These are phyloP conservation scores for Thalassophryne amazonica DNA, from an alignment of 2,797 vertebrate genomes.

Conservation along the genomic window DNA sequence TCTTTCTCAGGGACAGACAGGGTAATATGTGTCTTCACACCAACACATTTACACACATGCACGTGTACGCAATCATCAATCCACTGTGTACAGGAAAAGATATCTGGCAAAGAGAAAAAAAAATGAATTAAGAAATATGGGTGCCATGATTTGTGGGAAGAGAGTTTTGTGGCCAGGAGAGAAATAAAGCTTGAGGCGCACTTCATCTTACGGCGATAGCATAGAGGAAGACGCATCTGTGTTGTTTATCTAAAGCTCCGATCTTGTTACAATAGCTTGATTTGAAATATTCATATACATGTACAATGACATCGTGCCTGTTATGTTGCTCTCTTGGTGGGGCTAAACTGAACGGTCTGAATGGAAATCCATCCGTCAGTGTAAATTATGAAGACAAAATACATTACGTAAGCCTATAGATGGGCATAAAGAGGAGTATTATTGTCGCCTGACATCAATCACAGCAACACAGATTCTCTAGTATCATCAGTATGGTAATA, in stretches of 20 bases:
- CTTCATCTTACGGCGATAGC: slow-evolving; percentile 59
- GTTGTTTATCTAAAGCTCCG: slow-evolving; percentile 67
- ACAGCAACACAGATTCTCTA: slow-evolving; percentile 39
- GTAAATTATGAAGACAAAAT: slow-evolving; percentile 72
- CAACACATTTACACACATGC: slow-evolving; percentile 42
- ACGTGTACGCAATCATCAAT: slow-evolving; percentile 58
- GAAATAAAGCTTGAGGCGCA: slow-evolving; percentile 57
- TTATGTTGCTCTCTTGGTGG: slow-evolving; percentile 62
- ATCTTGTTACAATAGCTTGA: slow-evolving; percentile 65
- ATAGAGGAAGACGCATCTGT: slow-evolving; percentile 65
- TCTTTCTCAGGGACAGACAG: slow-evolving; percentile 58
- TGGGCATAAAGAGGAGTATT: slow-evolving; percentile 64
- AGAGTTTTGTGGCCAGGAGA: slow-evolving; percentile 56
- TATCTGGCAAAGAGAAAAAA: slow-evolving; percentile 66
- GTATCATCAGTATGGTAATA: slow-evolving; percentile 73
- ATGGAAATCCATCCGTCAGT: slow-evolving; percentile 66
- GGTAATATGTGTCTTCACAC: slow-evolving; percentile 40
- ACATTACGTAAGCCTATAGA: slow-evolving; percentile 73
- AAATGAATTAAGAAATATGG: slow-evolving; percentile 74
- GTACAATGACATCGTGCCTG: slow-evolving; percentile 74
- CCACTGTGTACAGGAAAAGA: slow-evolving; percentile 67
- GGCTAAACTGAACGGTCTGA: slow-evolving; percentile 60
- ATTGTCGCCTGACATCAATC: slow-evolving; percentile 64
- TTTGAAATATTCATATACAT: slow-evolving; percentile 77
- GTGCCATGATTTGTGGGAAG: slow-evolving; percentile 65